Evolutionary conservation across 2,888 invertebrate species (phyloP).

Genomic region (Pyrrhosoma nymphula): DNA sequence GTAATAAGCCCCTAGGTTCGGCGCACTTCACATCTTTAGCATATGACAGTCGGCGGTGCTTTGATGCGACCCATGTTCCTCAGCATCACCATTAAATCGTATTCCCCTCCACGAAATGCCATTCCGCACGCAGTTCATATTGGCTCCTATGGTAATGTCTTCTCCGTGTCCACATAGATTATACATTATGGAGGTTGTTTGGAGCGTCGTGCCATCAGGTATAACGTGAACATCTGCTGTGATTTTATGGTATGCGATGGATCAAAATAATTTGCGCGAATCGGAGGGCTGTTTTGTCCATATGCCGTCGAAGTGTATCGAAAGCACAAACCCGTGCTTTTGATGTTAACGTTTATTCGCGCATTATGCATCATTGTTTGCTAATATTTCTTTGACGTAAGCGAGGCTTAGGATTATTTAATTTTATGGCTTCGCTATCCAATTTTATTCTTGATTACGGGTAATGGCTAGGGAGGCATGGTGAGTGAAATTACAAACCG

Average conservation of each 20-base stretch:
- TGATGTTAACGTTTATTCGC: conserved; percentile 43
- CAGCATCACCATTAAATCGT: conserved; percentile 27
- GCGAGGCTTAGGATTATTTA: conserved; percentile 53
- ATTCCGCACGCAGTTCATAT: conserved; percentile 21
- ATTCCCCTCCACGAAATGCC: conserved; percentile 35
- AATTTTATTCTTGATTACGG: conserved; percentile 67
- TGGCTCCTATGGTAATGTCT: conserved; percentile 48
- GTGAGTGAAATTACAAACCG: conserved; percentile 46
- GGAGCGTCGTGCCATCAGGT: conserved; percentile 35
- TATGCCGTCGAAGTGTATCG: conserved; percentile 53
- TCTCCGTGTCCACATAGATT: conserved; percentile 40
- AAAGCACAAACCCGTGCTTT: conserved; percentile 41
- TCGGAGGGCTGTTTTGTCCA: conserved; percentile 7
- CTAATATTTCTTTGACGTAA: conserved; percentile 62
- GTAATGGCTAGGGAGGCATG: conserved; percentile 57
- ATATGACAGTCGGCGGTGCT: conserved; percentile 8
- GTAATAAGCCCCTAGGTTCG: not conserved
- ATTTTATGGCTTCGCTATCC: conserved; percentile 56
- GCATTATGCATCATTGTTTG: conserved; percentile 67
- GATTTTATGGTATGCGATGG: conserved; percentile 63
- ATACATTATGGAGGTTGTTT: conserved; percentile 56
- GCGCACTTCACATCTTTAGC: conserved; percentile 31
- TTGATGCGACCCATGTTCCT: conserved; percentile 1
- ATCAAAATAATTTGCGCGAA: conserved; percentile 61
- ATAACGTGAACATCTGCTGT: conserved; percentile 56